phyloP scores from a whole-genome alignment of 2,113 vertebrate species.

The Takifugu bimaculatus region DNA sequence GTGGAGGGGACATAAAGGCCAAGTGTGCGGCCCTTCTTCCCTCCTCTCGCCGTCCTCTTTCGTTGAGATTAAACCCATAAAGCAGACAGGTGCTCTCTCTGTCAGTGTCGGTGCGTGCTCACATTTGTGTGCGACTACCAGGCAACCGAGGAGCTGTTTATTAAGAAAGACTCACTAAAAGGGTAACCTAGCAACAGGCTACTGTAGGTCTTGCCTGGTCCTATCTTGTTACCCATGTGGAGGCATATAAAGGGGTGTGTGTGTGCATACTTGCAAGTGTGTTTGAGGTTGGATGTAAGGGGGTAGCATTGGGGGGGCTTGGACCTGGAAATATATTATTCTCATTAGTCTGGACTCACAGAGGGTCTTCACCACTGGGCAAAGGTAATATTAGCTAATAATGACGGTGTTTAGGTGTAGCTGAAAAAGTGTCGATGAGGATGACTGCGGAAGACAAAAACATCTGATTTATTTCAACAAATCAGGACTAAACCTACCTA shows the following conservation, averaged over 20 bases:
- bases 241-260: constrained; percentile 41
- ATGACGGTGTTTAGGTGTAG: constrained; percentile 23
- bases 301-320: constrained; percentile 24
- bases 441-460: too few species aligned
- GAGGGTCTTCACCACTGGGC: constrained; percentile 28
- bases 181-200: constrained; percentile 81
- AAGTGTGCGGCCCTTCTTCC: constrained; percentile 28
- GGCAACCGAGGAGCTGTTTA: constrained; percentile 70
- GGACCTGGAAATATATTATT: constrained; percentile 50
- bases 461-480: too few species aligned
- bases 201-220: constrained; percentile 55
- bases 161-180: constrained; percentile 68
- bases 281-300: background rate
- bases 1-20: constrained; percentile 34
- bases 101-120: constrained; percentile 15
- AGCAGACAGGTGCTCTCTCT: constrained; percentile 47
- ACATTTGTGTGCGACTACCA: background rate
- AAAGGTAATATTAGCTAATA: constrained; percentile 26
- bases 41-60: constrained; percentile 17
- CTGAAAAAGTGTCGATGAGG: background rate
- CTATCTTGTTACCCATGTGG: constrained; percentile 67
- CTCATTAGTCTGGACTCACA: constrained; percentile 52
- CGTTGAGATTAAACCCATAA: constrained; percentile 71
- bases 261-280: background rate
- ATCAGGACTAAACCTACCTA: too few species aligned